Conservation (phyloP, 2,888 invertebrate genomes). For the Caenorhabditis parvicauda region DNA sequence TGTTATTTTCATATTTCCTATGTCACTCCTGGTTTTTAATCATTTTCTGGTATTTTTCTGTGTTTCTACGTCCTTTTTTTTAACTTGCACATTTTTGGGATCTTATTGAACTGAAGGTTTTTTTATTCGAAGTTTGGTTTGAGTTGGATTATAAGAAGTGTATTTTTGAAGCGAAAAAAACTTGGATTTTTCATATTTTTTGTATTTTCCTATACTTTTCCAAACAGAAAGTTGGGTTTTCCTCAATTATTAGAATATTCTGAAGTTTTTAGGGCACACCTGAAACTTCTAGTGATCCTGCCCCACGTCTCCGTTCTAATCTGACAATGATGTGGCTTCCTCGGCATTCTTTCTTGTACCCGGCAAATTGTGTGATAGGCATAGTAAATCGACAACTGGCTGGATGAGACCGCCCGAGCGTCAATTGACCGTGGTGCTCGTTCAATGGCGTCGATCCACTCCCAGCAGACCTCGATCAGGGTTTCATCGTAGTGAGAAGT, state of each 20-base stretch:
- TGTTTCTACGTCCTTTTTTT: neutral
- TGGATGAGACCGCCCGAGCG: slow-evolving; percentile 32
- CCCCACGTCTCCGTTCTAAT: slow-evolving; percentile 36
- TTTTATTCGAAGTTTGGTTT: no score
- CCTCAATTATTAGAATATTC: no score
- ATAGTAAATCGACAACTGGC: slow-evolving; percentile 44
- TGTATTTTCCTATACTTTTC: no score
- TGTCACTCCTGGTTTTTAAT: neutral
- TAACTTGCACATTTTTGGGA: no score
- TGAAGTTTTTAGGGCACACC: slow-evolving; percentile 24
- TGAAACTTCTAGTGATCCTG: slow-evolving; percentile 36
- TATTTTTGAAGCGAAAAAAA: no score
- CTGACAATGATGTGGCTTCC: slow-evolving; percentile 27
- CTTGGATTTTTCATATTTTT: no score
- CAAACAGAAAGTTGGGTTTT: no score
- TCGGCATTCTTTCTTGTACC: slow-evolving; percentile 45
- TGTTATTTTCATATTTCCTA: neutral
- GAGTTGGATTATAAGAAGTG: no score
- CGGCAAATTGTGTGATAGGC: slow-evolving; percentile 50
- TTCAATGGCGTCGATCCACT: slow-evolving; percentile 49
- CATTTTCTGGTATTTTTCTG: neutral
- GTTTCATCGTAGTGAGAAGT: slow-evolving; percentile 48
- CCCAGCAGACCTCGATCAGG: slow-evolving; percentile 49
- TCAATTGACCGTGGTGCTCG: slow-evolving; percentile 35
- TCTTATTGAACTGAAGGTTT: no score